Conservation (phyloP, 2,797 vertebrate genomes). For the Carcharodon carcharias region DNA sequence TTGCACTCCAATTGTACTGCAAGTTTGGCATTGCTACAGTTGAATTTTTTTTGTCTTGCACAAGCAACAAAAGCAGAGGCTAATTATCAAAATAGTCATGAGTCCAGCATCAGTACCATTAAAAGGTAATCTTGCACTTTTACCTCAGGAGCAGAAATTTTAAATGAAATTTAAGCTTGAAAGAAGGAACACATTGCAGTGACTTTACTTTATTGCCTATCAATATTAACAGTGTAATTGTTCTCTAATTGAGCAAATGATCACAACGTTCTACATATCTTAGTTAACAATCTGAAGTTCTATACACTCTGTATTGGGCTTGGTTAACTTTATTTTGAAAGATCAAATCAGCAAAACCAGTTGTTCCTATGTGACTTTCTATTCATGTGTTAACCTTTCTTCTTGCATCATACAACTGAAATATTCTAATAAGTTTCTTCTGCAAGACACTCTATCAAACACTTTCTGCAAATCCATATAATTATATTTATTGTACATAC, state of each 20-base stretch:
- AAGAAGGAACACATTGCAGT: neutral
- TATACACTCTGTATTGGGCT: neutral
- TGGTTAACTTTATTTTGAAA: neutral
- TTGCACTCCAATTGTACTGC: neutral
- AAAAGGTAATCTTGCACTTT: neutral
- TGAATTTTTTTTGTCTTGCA: neutral
- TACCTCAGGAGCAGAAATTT: neutral
- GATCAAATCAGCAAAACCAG: neutral
- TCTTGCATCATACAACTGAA: neutral
- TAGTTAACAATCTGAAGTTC: neutral
- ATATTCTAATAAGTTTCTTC: neutral
- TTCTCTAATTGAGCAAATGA: neutral
- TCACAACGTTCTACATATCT: neutral
- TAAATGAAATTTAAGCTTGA: neutral
- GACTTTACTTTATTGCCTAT: neutral
- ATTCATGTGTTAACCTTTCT: neutral
- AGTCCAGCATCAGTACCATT: neutral
- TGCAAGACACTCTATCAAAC: neutral
- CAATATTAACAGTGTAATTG: neutral
- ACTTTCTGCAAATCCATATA: neutral
- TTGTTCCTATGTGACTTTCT: neutral
- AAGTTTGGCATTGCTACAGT: neutral
- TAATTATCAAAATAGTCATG: neutral
- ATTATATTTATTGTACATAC: neutral
- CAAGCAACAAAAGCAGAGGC: neutral